phyloP scores from a whole-genome alignment of 2,113 vertebrate species.

The Cettia cetti region DNA sequence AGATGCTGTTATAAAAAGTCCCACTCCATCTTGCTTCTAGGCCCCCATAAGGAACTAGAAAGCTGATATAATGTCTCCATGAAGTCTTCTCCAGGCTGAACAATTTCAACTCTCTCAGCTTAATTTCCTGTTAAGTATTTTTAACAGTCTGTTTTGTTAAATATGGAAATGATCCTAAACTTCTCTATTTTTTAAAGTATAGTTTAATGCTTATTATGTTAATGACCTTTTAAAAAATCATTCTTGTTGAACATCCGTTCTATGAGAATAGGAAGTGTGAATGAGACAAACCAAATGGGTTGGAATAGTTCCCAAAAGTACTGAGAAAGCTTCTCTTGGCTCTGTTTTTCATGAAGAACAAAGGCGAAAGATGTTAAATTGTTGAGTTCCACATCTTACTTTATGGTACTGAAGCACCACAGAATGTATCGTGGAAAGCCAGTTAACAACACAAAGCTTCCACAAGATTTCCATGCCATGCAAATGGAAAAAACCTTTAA shows the following conservation, averaged over 20 bases:
- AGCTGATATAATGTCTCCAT: accelerated
- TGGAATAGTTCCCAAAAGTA: neutral
- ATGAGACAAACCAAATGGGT: neutral
- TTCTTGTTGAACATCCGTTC: neutral
- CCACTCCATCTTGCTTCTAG: neutral
- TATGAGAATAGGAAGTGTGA: neutral
- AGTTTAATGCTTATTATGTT: neutral
- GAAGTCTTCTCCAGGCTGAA: neutral
- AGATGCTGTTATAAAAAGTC: neutral
- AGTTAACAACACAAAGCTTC: neutral
- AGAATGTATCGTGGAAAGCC: neutral
- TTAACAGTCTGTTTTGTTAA: neutral
- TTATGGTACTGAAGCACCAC: neutral
- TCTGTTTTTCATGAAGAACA: neutral
- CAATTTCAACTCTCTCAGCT: neutral
- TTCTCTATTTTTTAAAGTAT: neutral
- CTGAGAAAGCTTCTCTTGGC: neutral
- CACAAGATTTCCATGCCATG: neutral
- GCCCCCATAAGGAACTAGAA: neutral
- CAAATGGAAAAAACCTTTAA: neutral
- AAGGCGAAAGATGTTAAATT: neutral
- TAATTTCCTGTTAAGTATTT: neutral
- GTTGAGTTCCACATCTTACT: neutral
- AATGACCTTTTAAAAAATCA: neutral
- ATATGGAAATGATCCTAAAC: neutral